Percentiles rank a stretch among this genome's conserved stretches.
These are phyloP conservation scores for Cryptomyrus ogoouensis DNA, from an alignment of 2,113 vertebrate species.

Conservation along the genomic window DNA sequence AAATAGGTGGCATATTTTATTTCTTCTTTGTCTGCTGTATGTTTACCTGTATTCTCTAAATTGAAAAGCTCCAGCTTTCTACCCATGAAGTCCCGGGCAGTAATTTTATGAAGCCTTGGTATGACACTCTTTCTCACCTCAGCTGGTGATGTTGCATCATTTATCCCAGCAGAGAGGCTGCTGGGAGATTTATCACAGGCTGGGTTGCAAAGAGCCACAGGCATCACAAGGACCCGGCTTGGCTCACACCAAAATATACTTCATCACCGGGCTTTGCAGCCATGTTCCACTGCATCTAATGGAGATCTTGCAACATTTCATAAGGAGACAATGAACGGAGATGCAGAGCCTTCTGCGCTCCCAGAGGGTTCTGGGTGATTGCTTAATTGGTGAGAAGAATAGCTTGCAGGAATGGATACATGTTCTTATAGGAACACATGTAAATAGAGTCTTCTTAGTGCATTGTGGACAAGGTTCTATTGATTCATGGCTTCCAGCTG, in stretches of 20 bases:
- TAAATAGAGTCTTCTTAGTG: neutral
- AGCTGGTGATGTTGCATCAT: neutral
- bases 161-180: neutral
- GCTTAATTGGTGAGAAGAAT: neutral
- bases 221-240: neutral
- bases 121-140: neutral
- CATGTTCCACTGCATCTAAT: neutral
- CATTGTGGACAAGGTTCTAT: neutral
- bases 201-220: neutral
- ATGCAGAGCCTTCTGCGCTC: neutral
- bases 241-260: neutral
- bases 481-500: neutral
- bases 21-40: neutral
- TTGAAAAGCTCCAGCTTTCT: neutral
- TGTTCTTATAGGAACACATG: neutral
- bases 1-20: neutral
- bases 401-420: neutral
- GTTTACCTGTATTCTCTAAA: neutral
- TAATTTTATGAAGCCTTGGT: neutral
- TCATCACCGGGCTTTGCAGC: neutral
- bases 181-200: neutral
- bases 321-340: neutral
- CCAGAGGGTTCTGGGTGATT: neutral
- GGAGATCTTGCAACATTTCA: neutral
- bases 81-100: neutral